Percentiles rank a stretch among this genome's conserved stretches.
These are phyloP conservation scores for Ochlodes sylvanus DNA, from an alignment of 2,888 invertebrate species.

Conservation along the genomic window DNA sequence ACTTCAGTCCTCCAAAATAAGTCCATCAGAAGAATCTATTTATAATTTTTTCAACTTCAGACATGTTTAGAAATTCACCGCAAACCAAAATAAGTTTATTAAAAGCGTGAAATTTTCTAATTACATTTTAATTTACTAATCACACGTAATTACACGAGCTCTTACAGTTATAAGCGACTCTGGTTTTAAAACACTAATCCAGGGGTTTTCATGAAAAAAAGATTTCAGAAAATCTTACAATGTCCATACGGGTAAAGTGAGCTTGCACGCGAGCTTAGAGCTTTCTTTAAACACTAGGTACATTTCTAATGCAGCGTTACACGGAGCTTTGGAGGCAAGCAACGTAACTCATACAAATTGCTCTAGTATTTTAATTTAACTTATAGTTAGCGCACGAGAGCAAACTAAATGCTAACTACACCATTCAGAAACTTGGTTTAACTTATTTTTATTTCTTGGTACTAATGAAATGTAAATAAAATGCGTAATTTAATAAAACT, in stretches of 20 bases:
- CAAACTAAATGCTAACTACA: slow-evolving; percentile 19
- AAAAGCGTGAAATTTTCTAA: not conserved
- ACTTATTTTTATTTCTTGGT: not conserved
- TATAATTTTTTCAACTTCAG: no score
- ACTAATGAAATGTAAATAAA: no score
- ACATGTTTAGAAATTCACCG: no score
- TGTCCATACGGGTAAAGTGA: not conserved
- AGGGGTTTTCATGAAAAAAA: not conserved
- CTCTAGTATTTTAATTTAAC: slow-evolving; percentile 26
- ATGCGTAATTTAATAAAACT: no score
- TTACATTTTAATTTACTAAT: not conserved
- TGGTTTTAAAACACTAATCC: not conserved
- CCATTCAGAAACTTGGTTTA: not conserved
- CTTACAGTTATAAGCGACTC: not conserved
- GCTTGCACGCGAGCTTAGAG: slow-evolving; percentile 10
- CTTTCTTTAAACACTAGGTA: slow-evolving; percentile 9
- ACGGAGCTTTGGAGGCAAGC: slow-evolving; percentile 4
- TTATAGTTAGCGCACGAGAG: slow-evolving; percentile 1
- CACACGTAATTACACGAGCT: not conserved
- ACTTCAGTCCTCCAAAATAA: no score
- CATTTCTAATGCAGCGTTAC: slow-evolving; percentile 20
- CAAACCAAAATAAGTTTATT: no score
- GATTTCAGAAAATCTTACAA: slow-evolving; percentile 1
- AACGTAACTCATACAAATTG: slow-evolving; percentile 19
- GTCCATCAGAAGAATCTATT: no score